Base-by-base conservation (phyloP, 1,140 invertebrate species). In the Drosophila nebulosa region DNA sequence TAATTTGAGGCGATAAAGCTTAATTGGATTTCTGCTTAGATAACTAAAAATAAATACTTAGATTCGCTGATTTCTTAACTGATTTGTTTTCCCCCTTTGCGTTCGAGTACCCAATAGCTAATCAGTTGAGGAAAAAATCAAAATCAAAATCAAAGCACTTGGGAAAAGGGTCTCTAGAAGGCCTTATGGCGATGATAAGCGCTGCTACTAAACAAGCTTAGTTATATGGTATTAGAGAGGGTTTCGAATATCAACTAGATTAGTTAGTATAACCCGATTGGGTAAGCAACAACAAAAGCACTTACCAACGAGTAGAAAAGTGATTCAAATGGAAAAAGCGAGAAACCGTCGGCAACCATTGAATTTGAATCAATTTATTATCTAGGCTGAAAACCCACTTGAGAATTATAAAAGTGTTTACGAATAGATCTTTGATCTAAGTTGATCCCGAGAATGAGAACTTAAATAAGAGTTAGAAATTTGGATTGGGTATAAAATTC, bases 1-100 rank as follows among this genome's bases (percentile, higher is more conserved):
- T 88, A 88, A 88, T 86, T 86, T 86, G 56, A 86, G 83, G 74
- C 69, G 83, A 88, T 88, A 88, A 88, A 83, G 78, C 83, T 88
- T 88, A 89, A 88, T 86, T 86, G 83, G 83, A 86, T 86, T 83
- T 86, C 39, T 65, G 83, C 83, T 78, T 79, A 86, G 83, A 86
- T 86, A 78, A 78, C 63, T 35, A 70, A 55, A 66, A 65, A 61
- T 78, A 83, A 46, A 46, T 46, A 46, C 39, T 46, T 46, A 46
- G 27, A 71, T 51, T 64, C 42, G 18, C 39, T 55, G 52, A 55
- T 55, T 55, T 55, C 52, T 26, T 30, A 55, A 55, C 52, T 55
- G 39, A 62, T 56, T 50, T 59, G 32, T 46, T 35, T 32, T 14
- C 2, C 16, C 7, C 16, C 5, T 16, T 18, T 0, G 1, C 0